Conservation (phyloP, 2,113 vertebrate species). For the Hippocampus comes region DNA sequence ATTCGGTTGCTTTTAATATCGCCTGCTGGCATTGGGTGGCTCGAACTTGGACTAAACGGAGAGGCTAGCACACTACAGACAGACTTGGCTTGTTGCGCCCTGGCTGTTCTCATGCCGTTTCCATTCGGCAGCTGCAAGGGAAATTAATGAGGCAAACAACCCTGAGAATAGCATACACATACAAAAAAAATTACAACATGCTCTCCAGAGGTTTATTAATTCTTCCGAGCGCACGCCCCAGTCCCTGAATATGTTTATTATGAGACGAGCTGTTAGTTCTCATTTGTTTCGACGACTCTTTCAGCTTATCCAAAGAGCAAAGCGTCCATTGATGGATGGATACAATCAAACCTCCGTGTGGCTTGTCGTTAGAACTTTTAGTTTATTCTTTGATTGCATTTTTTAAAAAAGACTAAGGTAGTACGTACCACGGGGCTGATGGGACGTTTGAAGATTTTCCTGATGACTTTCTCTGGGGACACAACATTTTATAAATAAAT, state of each 20-base stretch:
- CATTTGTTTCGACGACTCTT: neutral
- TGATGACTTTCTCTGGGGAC: conserved; percentile 55
- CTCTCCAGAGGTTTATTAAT: conserved; percentile 18
- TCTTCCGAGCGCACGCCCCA: conserved; percentile 28
- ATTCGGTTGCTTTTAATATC: neutral
- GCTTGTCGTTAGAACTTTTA: neutral
- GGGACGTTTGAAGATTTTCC: conserved; percentile 48
- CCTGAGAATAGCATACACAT: conserved; percentile 45
- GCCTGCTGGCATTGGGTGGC: neutral
- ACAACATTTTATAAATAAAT: neutral
- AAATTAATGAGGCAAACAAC: conserved; percentile 57
- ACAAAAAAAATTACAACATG: conserved; percentile 28
- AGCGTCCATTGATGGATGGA: neutral
- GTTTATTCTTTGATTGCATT: conserved; percentile 2
- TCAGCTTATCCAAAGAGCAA: neutral
- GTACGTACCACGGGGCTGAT: conserved; percentile 51
- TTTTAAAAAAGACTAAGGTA: conserved; percentile 11
- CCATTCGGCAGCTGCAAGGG: conserved; percentile 58
- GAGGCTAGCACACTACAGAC: conserved; percentile 39
- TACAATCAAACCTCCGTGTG: neutral
- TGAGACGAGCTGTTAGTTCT: conserved; percentile 9
- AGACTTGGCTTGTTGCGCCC: conserved; percentile 33
- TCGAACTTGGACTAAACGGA: neutral
- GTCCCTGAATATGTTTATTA: conserved; percentile 23
- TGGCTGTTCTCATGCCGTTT: conserved; percentile 54